Evolutionary conservation across 2,888 invertebrate genomes (phyloP).

Genomic region (Eumacrocentrus americanus): DNA sequence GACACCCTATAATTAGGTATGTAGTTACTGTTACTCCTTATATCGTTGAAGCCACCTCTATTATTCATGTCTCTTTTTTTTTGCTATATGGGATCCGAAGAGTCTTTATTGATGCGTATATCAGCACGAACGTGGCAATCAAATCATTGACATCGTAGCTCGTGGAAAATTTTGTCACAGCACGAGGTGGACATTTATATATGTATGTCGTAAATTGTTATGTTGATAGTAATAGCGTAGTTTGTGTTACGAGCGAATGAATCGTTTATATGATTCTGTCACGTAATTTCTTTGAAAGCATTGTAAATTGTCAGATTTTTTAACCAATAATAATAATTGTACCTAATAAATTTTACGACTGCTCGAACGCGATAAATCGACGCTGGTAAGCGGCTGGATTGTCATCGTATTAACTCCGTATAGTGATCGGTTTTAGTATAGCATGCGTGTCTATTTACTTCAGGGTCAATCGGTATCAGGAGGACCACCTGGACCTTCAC

Average conservation of each 20-base stretch:
- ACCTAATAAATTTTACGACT: background rate
- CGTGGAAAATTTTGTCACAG: constrained; percentile 7
- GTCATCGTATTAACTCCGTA: background rate
- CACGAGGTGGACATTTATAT: constrained; percentile 2
- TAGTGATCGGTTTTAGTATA: constrained; percentile 1
- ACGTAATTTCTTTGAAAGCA: background rate
- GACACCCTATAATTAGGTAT: no score
- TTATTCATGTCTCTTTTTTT: background rate
- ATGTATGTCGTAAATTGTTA: background rate
- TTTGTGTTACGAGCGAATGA: background rate
- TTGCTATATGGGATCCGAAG: background rate
- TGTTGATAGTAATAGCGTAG: background rate
- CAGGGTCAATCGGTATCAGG: constrained; percentile 51
- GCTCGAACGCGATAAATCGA: background rate
- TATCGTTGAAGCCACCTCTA: no score
- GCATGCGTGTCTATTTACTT: constrained; percentile 25
- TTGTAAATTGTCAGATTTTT: background rate
- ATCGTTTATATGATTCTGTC: constrained; percentile 3
- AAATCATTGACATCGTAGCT: constrained; percentile 5
- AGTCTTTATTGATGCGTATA: background rate
- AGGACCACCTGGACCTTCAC: constrained; percentile 45
- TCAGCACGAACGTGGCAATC: background rate
- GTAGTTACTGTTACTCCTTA: no score
- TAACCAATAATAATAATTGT: background rate
- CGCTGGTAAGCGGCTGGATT: background rate